A percentile compares a stretch with the other conserved stretches of the same genome.
Conservation (phyloP, 2,888 invertebrate species). For the Hyposoter dolosus region DNA sequence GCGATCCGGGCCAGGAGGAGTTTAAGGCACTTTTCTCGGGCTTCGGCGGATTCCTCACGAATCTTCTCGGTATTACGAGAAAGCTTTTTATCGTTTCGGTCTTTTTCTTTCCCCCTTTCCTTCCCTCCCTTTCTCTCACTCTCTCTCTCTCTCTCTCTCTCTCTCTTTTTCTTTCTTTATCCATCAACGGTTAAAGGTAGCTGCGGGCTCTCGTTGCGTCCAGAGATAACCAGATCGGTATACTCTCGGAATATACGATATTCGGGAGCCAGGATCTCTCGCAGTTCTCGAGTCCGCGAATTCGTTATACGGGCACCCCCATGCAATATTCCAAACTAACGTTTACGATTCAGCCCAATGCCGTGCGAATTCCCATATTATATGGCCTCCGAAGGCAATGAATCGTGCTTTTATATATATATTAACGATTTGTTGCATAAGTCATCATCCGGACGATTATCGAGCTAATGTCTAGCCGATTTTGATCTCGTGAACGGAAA, state of each 20-base stretch:
- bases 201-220: slow-evolving; percentile 79
- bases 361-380: slow-evolving; percentile 34
- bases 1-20: neutral
- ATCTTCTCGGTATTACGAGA: slow-evolving; percentile 56
- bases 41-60: slow-evolving; percentile 20
- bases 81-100: slow-evolving; percentile 6
- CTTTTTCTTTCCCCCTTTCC: neutral
- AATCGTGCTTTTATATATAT: slow-evolving; percentile 30
- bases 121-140: slow-evolving; percentile 45
- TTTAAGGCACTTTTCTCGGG: neutral
- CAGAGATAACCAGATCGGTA: slow-evolving; percentile 79
- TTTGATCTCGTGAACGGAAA: neutral
- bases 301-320: slow-evolving; percentile 81
- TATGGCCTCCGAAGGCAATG: slow-evolving; percentile 22
- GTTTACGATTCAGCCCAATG: slow-evolving; percentile 62
- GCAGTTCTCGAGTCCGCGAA: slow-evolving; percentile 46
- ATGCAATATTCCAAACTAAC: slow-evolving; percentile 80
- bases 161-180: slow-evolving; percentile 18
- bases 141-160: slow-evolving; percentile 52
- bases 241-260: slow-evolving; percentile 76
- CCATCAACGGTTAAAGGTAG: slow-evolving; percentile 61
- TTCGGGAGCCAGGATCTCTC: slow-evolving; percentile 74
- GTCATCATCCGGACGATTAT: neutral
- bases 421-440: neutral
- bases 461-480: neutral